phyloP scores from a whole-genome alignment of 1,140 invertebrate genomes.

The Meloidogyne chitwoodi region DNA sequence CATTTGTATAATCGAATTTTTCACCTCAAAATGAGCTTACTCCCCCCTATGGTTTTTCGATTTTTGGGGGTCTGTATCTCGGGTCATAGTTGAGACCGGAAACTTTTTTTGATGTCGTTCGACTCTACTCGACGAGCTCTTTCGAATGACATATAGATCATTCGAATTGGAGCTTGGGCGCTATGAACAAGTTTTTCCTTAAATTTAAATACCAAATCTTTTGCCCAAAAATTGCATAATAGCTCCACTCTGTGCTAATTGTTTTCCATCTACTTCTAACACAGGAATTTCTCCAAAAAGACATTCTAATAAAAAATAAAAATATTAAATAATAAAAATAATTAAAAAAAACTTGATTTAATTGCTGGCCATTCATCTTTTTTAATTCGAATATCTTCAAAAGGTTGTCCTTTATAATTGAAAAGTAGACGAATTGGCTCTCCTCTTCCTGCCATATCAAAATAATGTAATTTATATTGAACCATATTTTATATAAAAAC shows the following conservation, averaged over 20 bases:
- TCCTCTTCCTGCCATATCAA: conserved; percentile 12
- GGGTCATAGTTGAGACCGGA: no score
- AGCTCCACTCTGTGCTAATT: conserved; percentile 43
- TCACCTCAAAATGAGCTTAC: no score
- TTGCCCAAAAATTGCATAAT: conserved; percentile 53
- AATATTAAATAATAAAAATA: background rate
- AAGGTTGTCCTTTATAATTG: conserved; percentile 22
- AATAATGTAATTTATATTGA: conserved; percentile 31
- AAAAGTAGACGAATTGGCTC: conserved; percentile 30
- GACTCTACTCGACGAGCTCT: no score
- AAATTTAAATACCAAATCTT: conserved; percentile 47
- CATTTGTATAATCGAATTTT: no score
- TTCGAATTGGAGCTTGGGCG: no score
- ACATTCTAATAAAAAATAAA: conserved; percentile 30
- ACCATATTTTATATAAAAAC: conserved; percentile 9
- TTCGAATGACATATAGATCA: no score
- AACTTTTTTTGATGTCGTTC: no score
- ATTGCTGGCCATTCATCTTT: conserved; percentile 17
- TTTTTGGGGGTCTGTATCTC: no score
- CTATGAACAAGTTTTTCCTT: no score
- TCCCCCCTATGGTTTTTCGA: no score
- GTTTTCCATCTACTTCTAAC: conserved; percentile 56
- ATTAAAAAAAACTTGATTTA: conserved; percentile 27
- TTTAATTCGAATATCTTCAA: conserved; percentile 28
- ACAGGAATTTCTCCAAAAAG: conserved; percentile 53